Base-by-base conservation (phyloP, 2,797 vertebrate genomes). In the Tolypeutes matacus region DNA sequence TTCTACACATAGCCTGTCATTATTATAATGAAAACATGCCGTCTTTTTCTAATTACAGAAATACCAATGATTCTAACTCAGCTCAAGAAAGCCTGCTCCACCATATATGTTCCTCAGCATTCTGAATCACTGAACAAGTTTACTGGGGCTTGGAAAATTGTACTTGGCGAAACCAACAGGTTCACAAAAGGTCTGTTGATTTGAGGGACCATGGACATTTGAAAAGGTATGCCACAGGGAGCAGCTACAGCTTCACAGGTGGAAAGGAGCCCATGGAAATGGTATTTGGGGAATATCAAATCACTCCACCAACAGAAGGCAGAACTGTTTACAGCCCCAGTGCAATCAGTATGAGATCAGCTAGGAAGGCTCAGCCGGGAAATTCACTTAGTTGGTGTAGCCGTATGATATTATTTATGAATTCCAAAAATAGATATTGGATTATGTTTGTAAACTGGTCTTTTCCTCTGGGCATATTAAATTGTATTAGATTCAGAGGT, bases 11-110 rank as follows among this genome's bases (percentile, higher is more conserved):
- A 67, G 64, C 7, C 51, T 94, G 10, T 67, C 21, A 76, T 83
- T 82, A 69, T 39, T 84, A 72, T 67, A 69, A 89, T 10, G 77
- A 95, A 95, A 91, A 84, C 42, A 91, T 31, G 65, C 13, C 70
- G 56, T 18, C 31, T 95, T 93, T 89, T 94, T 91, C 51, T 83
- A 87, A 82, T 89, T 94, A 93, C 11, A 92, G 49, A 94, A 93
- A 83, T 23, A 90, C 13, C 69, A 75, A 82, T 46, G 36, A 91
- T 90, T 90, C 29, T 64, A 69, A 91, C 34, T 75, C 31, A 75
- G 49, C 51, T 83, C 82, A 84, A 92, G 76, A 39, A 80, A 95
- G 80, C 23, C 46, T 39, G 39, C 39, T 39, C 39, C 39, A 39
- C 70, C 8, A 0, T n/a, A n/a, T n/a, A n/a, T 3, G 23, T 15